phyloP scores from a whole-genome alignment of 2,797 vertebrate genomes.

The Melanotaenia nigrans region DNA sequence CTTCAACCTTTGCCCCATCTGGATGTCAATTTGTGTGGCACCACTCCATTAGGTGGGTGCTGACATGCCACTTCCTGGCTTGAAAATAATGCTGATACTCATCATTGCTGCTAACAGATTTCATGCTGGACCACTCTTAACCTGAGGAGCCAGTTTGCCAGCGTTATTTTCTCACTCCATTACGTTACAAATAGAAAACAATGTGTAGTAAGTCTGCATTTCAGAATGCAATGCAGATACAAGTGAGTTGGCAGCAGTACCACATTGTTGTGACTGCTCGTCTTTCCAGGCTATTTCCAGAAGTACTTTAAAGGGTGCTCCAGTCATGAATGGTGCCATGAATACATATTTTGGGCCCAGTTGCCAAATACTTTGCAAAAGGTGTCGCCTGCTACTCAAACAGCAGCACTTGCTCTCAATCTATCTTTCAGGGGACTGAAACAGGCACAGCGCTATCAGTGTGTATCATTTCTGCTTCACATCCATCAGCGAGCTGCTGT shows the following conservation, averaged over 20 bases:
- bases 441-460: slow-evolving; percentile 66
- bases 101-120: slow-evolving; percentile 45
- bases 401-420: slow-evolving; percentile 55
- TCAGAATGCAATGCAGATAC: slow-evolving; percentile 37
- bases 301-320: slow-evolving; percentile 55
- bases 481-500: slow-evolving; percentile 66
- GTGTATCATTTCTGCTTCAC: slow-evolving; percentile 69
- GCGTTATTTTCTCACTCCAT: slow-evolving; percentile 60
- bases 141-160: slow-evolving; percentile 39
- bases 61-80: slow-evolving; percentile 46
- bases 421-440: slow-evolving; percentile 62
- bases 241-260: slow-evolving; percentile 50
- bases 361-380: slow-evolving; percentile 58
- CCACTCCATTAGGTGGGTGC: slow-evolving; percentile 60
- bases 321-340: slow-evolving; percentile 49
- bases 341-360: slow-evolving; percentile 53
- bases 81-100: slow-evolving; percentile 34
- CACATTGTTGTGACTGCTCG: slow-evolving; percentile 58
- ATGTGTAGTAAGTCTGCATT: slow-evolving; percentile 26
- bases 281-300: slow-evolving; percentile 68
- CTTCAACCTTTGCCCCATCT: slow-evolving; percentile 39
- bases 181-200: slow-evolving; percentile 53
- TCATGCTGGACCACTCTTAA: slow-evolving; percentile 44
- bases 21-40: slow-evolving; percentile 51
- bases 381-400: slow-evolving; percentile 3